Conservation (phyloP, 2,797 vertebrate genomes). For the Sylvilagus floridanus region DNA sequence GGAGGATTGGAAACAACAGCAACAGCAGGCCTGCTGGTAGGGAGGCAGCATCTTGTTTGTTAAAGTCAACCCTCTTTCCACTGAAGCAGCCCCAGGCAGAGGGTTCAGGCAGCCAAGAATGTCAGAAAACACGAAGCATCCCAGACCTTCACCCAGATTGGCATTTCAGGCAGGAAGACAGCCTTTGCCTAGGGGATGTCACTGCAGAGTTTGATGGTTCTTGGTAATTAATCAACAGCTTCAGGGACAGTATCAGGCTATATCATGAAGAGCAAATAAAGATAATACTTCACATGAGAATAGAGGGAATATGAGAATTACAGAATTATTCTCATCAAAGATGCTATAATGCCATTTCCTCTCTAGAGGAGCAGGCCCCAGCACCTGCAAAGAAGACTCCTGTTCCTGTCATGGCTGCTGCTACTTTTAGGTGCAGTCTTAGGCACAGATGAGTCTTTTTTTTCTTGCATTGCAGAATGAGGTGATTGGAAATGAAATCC, state of each 20-base stretch:
- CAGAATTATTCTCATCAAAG: not conserved
- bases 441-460: not conserved
- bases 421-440: not conserved
- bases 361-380: not conserved
- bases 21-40: conserved; percentile 75
- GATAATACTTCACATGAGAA: not conserved
- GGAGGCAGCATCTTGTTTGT: conserved; percentile 75
- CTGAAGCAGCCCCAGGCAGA: conserved; percentile 70
- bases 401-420: not conserved
- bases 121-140: conserved; percentile 76
- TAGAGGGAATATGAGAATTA: not conserved
- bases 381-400: not conserved
- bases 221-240: conserved; percentile 86
- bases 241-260: conserved; percentile 81
- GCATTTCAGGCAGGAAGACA: conserved; percentile 74
- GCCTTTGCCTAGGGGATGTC: conserved; percentile 73
- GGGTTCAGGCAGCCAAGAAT: conserved; percentile 64
- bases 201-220: conserved; percentile 72
- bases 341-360: not conserved
- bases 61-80: conserved; percentile 70
- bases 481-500: not conserved
- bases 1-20: conserved; percentile 77
- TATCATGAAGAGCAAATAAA: conserved; percentile 63
- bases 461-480: not conserved
- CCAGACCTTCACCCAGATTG: conserved; percentile 83